A percentile compares a stretch with the other conserved stretches of the same genome.
Conservation (phyloP, 2,113 vertebrate species). For the Echinops telfairi region DNA sequence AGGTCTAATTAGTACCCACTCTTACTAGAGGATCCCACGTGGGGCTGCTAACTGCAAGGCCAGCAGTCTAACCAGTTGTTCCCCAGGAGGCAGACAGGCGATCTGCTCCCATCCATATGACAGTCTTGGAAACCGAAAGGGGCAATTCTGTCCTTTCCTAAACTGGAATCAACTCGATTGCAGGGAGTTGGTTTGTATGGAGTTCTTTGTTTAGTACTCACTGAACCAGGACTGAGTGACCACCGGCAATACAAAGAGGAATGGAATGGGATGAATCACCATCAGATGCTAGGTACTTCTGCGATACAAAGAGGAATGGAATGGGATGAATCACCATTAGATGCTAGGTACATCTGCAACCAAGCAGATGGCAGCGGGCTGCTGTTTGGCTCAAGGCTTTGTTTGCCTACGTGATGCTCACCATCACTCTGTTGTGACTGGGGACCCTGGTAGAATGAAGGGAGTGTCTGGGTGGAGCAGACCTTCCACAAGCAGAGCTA, state of each 20-base stretch:
- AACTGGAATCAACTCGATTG: no score
- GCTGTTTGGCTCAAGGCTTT: conserved; percentile 1
- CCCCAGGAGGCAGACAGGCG: no score
- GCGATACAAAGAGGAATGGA: neutral
- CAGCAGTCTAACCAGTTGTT: no score
- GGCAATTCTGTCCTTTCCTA: no score
- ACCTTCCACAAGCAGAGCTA: no score
- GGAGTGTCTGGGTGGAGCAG: neutral
- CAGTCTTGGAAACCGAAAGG: no score
- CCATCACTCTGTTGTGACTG: neutral
- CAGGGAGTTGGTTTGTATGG: no score
- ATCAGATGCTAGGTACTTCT: conserved; percentile 20
- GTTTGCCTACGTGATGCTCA: neutral
- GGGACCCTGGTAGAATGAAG: neutral
- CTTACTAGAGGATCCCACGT: neutral
- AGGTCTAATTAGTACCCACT: neutral
- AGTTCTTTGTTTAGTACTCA: no score
- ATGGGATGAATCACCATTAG: neutral
- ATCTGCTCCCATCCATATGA: no score
- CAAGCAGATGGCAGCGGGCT: no score
- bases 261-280: neutral
- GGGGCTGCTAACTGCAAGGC: no score
- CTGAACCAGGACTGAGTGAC: neutral
- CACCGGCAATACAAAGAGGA: neutral
- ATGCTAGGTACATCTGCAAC: no score